Base-by-base conservation (phyloP, 2,797 vertebrate genomes). In the Schizopygopsis pylzovi region DNA sequence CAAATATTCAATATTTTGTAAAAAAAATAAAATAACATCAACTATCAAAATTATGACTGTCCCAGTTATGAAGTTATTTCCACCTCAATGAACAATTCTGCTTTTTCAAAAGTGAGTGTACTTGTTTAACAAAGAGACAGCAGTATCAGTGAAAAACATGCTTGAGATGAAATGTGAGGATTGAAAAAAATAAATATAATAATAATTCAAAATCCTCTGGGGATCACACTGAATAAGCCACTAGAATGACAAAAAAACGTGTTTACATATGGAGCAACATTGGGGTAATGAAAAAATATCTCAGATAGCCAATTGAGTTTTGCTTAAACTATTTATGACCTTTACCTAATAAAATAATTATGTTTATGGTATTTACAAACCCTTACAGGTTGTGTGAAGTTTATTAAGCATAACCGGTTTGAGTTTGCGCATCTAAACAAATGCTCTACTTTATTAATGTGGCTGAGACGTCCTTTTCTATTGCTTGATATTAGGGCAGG, bases 401-500 rank as follows among this genome's bases (percentile, higher is more conserved):
- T 76, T 52, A 56, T n/a, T 41, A 77, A 77, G 20, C 33, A 77
- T 56, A 77, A 59, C 12, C 15, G 33, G n/a, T 43, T n/a, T 28
- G 43, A 45, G 5, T 28, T 18, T 1, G 39, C 63, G 15, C 15
- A 79, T 63, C 13, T 28, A 28, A 63, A 79, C 10, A 67, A 33
- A 80, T 76, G 47, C 45, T 63, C 59, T 81, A 33, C 8, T 67
- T 28, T 33, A 41, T 11, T 28, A 43, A 52, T 67, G 15, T 82
- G 41, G 16, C 45, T 41, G 8, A 39, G 61, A 80, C 8, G 1
- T 71, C 72, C 33, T 80, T 71, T 83, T 18, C 68, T 54, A 52
- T 39, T 56, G 85, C 79, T 43, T 79, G 16, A 82, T 71, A 84
- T 78, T 71, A 39, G 39, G 33, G 5, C 16, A 80, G 67, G 47